A percentile compares a stretch with the other conserved stretches of the same genome.
These are phyloP conservation scores for Lochmaea crataegi DNA, from an alignment of 2,888 invertebrate genomes.

Conservation along the genomic window DNA sequence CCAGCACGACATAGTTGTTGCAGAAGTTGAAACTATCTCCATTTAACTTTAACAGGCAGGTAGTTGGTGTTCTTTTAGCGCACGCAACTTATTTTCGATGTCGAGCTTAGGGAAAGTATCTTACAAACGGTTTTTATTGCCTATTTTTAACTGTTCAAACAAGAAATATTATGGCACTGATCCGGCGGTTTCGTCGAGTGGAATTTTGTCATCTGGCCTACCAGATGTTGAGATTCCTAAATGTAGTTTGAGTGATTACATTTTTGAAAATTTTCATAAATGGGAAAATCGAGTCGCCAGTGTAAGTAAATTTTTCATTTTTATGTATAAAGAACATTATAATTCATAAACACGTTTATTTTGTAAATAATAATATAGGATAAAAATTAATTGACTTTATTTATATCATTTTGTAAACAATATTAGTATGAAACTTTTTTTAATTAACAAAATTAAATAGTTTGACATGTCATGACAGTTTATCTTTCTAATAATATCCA, in stretches of 20 bases:
- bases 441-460: no score
- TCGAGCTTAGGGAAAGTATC: slow-evolving; percentile 2
- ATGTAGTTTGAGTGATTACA: slow-evolving; percentile 68
- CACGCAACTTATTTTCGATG: slow-evolving; percentile 1
- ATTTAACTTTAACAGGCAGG: slow-evolving; percentile 3
- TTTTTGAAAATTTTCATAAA: slow-evolving; percentile 67
- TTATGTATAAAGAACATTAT: no score
- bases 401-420: no score
- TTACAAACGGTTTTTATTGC: slow-evolving; percentile 9
- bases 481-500: no score
- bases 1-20: neutral
- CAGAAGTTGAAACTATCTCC: neutral
- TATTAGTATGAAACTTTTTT: no score
- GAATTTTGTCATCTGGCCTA: slow-evolving; percentile 54
- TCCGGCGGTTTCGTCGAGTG: neutral
- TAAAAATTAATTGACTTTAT: no score
- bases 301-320: slow-evolving; percentile 66
- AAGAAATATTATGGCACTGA: slow-evolving; percentile 1
- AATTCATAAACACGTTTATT: no score
- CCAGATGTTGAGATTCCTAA: slow-evolving; percentile 69
- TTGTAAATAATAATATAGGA: no score
- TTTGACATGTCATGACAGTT: no score
- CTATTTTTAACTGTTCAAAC: neutral
- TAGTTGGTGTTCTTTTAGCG: neutral
- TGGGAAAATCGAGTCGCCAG: slow-evolving; percentile 71